Evolutionary conservation across 2,888 invertebrate genomes (phyloP).

Genomic region (Timandra comae): DNA sequence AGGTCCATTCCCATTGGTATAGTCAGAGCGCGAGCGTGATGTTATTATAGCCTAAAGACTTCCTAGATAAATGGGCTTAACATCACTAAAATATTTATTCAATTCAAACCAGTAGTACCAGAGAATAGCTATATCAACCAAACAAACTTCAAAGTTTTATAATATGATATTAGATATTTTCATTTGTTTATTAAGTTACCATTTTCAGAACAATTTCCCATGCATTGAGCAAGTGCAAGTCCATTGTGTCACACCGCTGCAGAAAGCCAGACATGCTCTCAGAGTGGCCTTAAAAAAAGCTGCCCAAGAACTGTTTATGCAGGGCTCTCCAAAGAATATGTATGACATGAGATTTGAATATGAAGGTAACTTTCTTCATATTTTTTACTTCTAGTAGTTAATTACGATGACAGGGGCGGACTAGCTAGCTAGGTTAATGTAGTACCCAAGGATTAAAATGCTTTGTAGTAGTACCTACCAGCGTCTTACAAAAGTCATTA

Average conservation of each 20-base stretch:
- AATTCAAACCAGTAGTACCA: too few species aligned
- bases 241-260: conserved; percentile 53
- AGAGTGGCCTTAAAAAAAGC: conserved; percentile 59
- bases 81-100: too few species aligned
- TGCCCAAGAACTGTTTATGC: conserved; percentile 50
- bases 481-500: too few species aligned
- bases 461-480: too few species aligned
- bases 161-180: neutral
- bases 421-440: too few species aligned
- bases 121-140: neutral
- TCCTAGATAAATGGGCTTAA: too few species aligned
- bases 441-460: too few species aligned
- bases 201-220: neutral
- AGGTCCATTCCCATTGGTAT: too few species aligned
- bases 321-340: conserved; percentile 43
- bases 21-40: too few species aligned
- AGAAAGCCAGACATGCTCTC: conserved; percentile 65
- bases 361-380: conserved; percentile 42
- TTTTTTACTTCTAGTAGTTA: too few species aligned
- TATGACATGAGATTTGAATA: conserved; percentile 38
- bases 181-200: neutral
- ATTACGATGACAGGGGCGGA: too few species aligned
- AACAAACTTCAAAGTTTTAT: neutral
- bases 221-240: conserved; percentile 43
- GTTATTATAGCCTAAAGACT: too few species aligned